A percentile compares a stretch with the other conserved stretches of the same genome.
phyloP scores from a whole-genome alignment of 2,113 vertebrate species.

The Aramus guarauna region DNA sequence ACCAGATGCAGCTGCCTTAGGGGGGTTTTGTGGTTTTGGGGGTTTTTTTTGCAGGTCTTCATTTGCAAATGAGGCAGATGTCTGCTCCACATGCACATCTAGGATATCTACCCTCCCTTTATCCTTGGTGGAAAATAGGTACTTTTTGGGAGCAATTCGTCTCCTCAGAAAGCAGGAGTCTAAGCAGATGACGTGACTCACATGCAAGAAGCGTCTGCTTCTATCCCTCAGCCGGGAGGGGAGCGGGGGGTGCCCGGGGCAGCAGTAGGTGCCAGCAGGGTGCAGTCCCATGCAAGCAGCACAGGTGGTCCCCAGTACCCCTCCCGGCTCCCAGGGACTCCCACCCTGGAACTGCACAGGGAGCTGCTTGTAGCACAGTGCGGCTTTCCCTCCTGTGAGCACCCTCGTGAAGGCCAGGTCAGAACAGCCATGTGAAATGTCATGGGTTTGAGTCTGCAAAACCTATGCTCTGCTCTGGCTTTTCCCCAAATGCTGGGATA shows the following conservation, averaged over 20 bases:
- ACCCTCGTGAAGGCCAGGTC: background rate
- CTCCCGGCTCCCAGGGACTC: background rate
- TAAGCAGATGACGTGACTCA: background rate
- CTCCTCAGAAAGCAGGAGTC: background rate
- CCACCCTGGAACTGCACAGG: background rate
- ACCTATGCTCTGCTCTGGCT: no score
- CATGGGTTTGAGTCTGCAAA: background rate
- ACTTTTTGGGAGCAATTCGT: background rate
- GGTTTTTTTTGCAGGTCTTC: background rate
- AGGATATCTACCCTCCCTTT: background rate
- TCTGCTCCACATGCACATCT: background rate
- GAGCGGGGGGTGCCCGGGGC: background rate
- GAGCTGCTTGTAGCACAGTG: background rate
- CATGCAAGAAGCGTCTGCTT: background rate
- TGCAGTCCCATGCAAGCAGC: background rate
- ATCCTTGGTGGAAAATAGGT: background rate
- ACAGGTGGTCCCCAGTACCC: fast-evolving
- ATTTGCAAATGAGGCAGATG: background rate
- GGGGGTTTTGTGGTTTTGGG: no score
- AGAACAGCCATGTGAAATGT: background rate
- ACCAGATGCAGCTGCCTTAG: background rate
- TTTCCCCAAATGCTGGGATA: background rate
- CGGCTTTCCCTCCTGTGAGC: background rate
- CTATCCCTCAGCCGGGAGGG: background rate
- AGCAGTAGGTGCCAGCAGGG: background rate